Percentiles rank a stretch among this genome's conserved stretches.
Evolutionary conservation across 1,140 invertebrate genomes (phyloP).

Genomic region (Trachymyrmex cornetzi): DNA sequence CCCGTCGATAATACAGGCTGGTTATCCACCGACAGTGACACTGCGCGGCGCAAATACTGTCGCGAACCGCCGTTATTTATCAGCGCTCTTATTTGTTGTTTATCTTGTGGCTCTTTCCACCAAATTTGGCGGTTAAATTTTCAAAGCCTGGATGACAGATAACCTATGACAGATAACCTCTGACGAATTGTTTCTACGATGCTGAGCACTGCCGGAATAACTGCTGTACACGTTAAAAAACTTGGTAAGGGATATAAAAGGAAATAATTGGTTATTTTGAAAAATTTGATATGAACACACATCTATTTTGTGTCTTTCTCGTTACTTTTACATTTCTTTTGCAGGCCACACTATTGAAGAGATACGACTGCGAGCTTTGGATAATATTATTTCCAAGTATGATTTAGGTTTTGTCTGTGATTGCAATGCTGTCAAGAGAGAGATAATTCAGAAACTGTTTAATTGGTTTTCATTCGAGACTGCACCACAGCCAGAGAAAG

Average conservation of each 20-base stretch:
- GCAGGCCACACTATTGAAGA: slow-evolving; percentile 83
- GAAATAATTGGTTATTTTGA: not conserved
- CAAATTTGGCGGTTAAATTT: slow-evolving; percentile 68
- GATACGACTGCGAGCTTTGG: slow-evolving; percentile 82
- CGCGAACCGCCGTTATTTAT: not conserved
- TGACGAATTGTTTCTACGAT: slow-evolving; percentile 34
- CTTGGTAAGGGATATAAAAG: slow-evolving; percentile 40
- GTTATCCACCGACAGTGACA: not conserved
- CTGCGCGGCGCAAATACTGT: too few species aligned
- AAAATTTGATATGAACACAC: not conserved
- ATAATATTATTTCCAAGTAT: slow-evolving; percentile 84
- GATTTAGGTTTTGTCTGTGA: slow-evolving; percentile 82
- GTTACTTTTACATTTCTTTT: slow-evolving; percentile 47
- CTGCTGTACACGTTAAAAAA: slow-evolving; percentile 67
- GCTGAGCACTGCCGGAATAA: slow-evolving; percentile 64
- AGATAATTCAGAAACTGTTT: slow-evolving; percentile 84
- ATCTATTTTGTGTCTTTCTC: not conserved
- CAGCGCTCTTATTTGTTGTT: not conserved
- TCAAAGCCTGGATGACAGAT: slow-evolving; percentile 30
- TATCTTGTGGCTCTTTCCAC: not conserved
- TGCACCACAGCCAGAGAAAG: slow-evolving; percentile 79
- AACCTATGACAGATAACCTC: slow-evolving; percentile 52
- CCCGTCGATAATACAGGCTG: not conserved
- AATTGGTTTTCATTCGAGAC: slow-evolving; percentile 84
- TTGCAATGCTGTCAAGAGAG: slow-evolving; percentile 82